Percentiles rank a stretch among this genome's conserved stretches.
Conservation (phyloP, 2,888 invertebrate species). For the Desoria tigrina region DNA sequence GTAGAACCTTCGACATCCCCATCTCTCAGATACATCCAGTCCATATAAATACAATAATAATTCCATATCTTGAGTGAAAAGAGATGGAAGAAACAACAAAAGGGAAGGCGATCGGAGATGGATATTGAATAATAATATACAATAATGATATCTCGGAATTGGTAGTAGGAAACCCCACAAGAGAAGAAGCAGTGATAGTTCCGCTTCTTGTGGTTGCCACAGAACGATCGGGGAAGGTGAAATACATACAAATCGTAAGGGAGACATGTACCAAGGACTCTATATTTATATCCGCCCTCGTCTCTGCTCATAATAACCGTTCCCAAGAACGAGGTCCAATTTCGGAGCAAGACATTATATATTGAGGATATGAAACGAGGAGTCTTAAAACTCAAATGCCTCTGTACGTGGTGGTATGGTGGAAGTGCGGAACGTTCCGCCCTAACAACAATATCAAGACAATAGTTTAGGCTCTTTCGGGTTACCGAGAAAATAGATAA, state of each 20-base stretch:
- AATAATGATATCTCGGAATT: no score
- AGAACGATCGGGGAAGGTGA: background rate
- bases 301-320: no score
- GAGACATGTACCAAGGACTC: background rate
- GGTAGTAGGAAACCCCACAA: no score
- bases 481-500: constrained; percentile 32
- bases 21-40: no score
- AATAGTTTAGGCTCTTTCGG: constrained; percentile 7
- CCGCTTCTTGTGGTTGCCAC: background rate
- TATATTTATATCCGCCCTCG: background rate
- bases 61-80: background rate
- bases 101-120: constrained; percentile 2
- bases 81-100: background rate
- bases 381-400: no score
- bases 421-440: background rate
- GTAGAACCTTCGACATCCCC: no score
- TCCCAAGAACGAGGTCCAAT: constrained; percentile 10
- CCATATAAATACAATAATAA: no score
- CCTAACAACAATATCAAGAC: constrained; percentile 22
- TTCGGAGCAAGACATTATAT: constrained; percentile 7
- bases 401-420: background rate
- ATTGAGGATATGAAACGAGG: constrained; percentile 5
- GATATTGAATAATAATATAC: no score
- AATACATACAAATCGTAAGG: constrained; percentile 2
- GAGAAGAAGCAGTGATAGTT: background rate